Evolutionary conservation across 2,888 invertebrate genomes (phyloP).

Genomic region (Nomada hirtipes): DNA sequence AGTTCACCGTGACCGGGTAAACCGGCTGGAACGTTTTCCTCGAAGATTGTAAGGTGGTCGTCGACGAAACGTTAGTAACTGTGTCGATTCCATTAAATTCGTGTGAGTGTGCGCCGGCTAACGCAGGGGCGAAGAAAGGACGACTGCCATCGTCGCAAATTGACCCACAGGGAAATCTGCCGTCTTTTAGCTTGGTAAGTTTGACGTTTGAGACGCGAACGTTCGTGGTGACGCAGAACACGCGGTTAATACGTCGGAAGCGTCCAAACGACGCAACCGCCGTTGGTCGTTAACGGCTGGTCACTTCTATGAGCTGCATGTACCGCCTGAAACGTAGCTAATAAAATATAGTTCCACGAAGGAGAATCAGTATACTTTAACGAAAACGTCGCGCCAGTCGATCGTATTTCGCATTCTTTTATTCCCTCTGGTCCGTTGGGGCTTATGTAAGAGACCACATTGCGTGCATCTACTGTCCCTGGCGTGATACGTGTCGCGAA

Average conservation of each 20-base stretch:
- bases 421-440: neutral
- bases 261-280: neutral
- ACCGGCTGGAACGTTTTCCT: constrained; percentile 5
- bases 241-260: neutral
- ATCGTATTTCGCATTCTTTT: neutral
- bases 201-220: neutral
- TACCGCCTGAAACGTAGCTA: neutral
- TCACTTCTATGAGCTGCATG: neutral
- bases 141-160: neutral
- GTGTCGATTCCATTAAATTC: neutral
- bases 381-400: constrained; percentile 25
- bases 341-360: neutral
- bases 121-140: neutral
- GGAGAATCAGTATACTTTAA: neutral
- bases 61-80: neutral
- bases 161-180: neutral
- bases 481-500: constrained; percentile 9
- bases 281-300: neutral
- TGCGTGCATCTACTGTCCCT: constrained; percentile 30
- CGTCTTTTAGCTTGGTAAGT: constrained; percentile 27
- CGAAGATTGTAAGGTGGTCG: neutral
- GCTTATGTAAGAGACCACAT: constrained; percentile 46
- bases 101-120: neutral
- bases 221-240: neutral
- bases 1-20: constrained; percentile 7